A percentile compares a stretch with the other conserved stretches of the same genome.
These are phyloP conservation scores for Odontomyia ornata DNA, from an alignment of 2,888 invertebrate species.

Conservation along the genomic window DNA sequence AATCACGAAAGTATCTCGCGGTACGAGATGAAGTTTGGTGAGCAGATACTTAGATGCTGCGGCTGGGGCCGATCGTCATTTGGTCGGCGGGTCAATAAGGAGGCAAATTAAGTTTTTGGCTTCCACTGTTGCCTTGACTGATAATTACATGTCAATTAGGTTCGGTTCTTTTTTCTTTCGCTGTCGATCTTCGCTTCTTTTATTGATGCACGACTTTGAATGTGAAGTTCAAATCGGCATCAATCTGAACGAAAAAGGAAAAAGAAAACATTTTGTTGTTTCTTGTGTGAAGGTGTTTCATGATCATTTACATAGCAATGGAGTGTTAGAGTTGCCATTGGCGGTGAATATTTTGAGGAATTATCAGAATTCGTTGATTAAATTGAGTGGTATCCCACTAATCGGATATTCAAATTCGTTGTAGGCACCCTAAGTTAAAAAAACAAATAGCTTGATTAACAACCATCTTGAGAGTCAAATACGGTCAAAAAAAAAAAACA, in stretches of 20 bases:
- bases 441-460: no score
- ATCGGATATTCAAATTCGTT: no score
- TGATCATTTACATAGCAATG: constrained; percentile 47
- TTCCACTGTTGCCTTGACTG: constrained; percentile 43
- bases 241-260: background rate
- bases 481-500: no score
- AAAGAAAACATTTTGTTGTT: constrained; percentile 34
- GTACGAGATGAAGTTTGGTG: background rate
- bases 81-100: constrained; percentile 46
- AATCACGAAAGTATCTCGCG: constrained; percentile 29
- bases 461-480: no score
- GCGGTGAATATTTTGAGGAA: background rate
- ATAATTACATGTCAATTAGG: constrained; percentile 51
- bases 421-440: no score
- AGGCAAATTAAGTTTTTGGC: constrained; percentile 51
- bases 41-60: background rate
- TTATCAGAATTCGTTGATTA: background rate
- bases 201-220: constrained; percentile 40
- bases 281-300: constrained; percentile 48
- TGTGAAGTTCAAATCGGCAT: constrained; percentile 37
- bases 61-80: background rate
- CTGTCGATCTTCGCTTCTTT: background rate
- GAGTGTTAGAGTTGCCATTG: background rate
- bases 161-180: constrained; percentile 41
- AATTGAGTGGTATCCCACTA: no score